These are phyloP conservation scores for Phycodurus eques DNA, from an alignment of 2,113 vertebrate species.

Conservation along the genomic window DNA sequence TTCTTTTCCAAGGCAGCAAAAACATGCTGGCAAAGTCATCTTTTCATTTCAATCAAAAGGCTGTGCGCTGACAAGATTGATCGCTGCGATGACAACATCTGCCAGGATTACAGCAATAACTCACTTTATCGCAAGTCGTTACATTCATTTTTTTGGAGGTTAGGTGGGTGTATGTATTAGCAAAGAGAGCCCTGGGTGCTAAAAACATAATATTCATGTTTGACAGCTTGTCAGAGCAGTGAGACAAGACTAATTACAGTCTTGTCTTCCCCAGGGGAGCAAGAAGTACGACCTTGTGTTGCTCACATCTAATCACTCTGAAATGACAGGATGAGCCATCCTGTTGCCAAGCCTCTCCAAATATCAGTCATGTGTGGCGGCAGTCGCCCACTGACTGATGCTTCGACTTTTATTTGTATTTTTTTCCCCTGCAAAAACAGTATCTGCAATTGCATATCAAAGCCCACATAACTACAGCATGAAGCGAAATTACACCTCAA, in stretches of 20 bases:
- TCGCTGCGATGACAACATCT: constrained; percentile 48
- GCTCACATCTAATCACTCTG: constrained; percentile 57
- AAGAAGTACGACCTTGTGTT: constrained; percentile 38
- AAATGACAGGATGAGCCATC: constrained; percentile 61
- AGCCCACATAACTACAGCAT: constrained; percentile 60
- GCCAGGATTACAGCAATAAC: constrained; percentile 37
- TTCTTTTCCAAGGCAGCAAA: background rate
- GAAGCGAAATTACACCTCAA: constrained; percentile 65
- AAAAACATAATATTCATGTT: constrained; percentile 33
- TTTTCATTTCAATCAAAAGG: constrained; percentile 35
- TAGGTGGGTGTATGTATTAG: constrained; percentile 35
- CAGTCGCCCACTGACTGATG: constrained; percentile 55
- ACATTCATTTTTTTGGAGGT: constrained; percentile 25
- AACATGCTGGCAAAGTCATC: constrained; percentile 18
- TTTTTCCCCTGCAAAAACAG: constrained; percentile 9
- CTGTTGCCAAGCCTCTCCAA: constrained; percentile 15
- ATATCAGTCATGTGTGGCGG: constrained; percentile 53
- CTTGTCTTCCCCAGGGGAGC: constrained; percentile 32
- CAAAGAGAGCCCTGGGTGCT: constrained; percentile 30
- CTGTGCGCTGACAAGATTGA: constrained; percentile 44
- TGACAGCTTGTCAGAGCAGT: constrained; percentile 54
- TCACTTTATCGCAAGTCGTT: constrained; percentile 44
- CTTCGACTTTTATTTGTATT: constrained; percentile 24
- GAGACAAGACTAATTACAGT: constrained; percentile 55
- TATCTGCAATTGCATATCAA: constrained; percentile 64